Percentiles rank a stretch among this genome's conserved stretches.
These are phyloP conservation scores for Pelmatolapia mariae DNA, from an alignment of 2,113 vertebrate species.

Conservation along the genomic window DNA sequence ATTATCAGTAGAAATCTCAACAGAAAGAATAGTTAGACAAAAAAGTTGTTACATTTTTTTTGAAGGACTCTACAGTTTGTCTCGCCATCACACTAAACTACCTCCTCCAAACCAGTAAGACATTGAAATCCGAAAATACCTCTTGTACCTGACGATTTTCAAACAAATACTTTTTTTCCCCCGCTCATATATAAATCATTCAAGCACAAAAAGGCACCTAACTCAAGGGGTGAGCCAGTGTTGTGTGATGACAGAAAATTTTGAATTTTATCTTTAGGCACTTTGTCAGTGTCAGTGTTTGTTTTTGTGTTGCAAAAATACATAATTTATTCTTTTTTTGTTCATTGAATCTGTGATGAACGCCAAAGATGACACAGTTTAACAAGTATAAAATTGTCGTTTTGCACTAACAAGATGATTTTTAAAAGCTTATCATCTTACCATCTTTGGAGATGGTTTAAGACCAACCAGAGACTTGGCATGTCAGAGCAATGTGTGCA, in stretches of 20 bases:
- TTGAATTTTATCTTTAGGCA: neutral
- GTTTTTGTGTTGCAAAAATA: neutral
- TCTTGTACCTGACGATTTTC: neutral
- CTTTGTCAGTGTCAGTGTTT: neutral
- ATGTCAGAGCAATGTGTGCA: neutral
- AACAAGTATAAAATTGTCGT: neutral
- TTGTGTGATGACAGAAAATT: neutral
- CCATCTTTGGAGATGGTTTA: neutral
- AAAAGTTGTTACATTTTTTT: neutral
- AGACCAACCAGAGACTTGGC: neutral
- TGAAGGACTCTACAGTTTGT: neutral
- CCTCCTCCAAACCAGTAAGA: neutral
- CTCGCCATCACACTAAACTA: neutral
- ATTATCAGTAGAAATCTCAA: neutral
- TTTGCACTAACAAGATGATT: neutral
- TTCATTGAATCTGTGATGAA: neutral
- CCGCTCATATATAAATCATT: neutral
- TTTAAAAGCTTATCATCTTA: neutral
- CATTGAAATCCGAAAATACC: fast-evolving
- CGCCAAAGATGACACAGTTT: fast-evolving
- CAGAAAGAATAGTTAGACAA: neutral
- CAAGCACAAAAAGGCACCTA: neutral
- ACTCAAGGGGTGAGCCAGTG: neutral
- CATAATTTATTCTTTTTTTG: neutral
- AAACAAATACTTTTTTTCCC: neutral